Evolutionary conservation across 2,113 vertebrate species (phyloP).

Genomic region (Bubo bubo): DNA sequence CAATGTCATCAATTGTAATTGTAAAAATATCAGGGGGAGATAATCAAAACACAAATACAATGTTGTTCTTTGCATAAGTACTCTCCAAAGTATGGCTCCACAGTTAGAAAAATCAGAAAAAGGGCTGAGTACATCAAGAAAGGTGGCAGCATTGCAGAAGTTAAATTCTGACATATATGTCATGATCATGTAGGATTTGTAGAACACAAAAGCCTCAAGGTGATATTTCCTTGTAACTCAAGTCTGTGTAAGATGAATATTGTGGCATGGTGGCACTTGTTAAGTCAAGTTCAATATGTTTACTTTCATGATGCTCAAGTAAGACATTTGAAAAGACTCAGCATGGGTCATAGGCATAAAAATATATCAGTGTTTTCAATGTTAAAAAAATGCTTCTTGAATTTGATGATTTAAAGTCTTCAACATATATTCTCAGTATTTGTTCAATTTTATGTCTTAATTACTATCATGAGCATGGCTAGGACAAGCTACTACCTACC

Average conservation of each 20-base stretch:
- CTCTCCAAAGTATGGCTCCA: not conserved
- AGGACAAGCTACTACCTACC: not conserved
- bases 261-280: conserved; percentile 38
- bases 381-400: not conserved
- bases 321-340: not conserved
- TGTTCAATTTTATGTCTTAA: not conserved
- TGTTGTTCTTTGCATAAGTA: not conserved
- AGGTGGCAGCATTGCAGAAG: not conserved
- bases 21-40: not conserved
- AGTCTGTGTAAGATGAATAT: not conserved
- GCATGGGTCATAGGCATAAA: not conserved
- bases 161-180: conserved; percentile 21
- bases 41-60: not conserved
- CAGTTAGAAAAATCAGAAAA: not conserved
- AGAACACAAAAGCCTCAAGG: conserved; percentile 5
- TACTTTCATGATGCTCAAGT: not conserved
- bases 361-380: not conserved
- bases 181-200: not conserved
- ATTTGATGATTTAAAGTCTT: not conserved
- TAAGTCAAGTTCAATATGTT: conserved; percentile 55
- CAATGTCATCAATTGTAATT: not conserved
- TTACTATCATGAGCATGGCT: not conserved
- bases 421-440: not conserved
- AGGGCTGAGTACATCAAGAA: not conserved
- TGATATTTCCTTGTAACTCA: conserved; percentile 37